phyloP scores from a whole-genome alignment of 2,888 invertebrate species.

The Lutraria lutraria region DNA sequence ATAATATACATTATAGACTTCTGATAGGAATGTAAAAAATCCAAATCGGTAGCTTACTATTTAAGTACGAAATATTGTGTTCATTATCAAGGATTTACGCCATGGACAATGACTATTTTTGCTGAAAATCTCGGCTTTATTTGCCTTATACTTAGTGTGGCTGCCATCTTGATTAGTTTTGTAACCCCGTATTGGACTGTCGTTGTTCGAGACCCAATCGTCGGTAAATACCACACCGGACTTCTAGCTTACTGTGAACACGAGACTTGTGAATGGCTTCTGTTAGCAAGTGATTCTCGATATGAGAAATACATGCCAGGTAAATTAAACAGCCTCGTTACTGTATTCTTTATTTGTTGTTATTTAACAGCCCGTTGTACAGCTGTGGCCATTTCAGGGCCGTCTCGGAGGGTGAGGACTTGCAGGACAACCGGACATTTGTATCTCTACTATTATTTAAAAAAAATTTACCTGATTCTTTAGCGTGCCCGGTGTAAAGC shows the following conservation, averaged over 20 bases:
- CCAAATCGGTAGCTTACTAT: no score
- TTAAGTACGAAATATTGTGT: background rate
- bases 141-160: conserved; percentile 77
- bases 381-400: no score
- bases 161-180: conserved; percentile 76
- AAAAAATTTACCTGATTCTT: no score
- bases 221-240: conserved; percentile 65
- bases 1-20: no score
- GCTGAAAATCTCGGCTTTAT: conserved; percentile 75
- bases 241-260: conserved; percentile 75
- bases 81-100: background rate
- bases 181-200: conserved; percentile 79
- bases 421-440: no score
- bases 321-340: no score
- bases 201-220: conserved; percentile 30
- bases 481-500: no score
- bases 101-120: conserved; percentile 10
- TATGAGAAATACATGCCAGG: conserved; percentile 46
- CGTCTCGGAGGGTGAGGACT: no score
- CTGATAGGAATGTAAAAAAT: no score
- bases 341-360: background rate
- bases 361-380: no score
- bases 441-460: no score
- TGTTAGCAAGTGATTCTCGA: conserved; percentile 55
- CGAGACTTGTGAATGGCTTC: conserved; percentile 73